A percentile compares a stretch with the other conserved stretches of the same genome.
phyloP scores from a whole-genome alignment of 2,888 invertebrate genomes.

The Poecilobothrus nobilitatus region DNA sequence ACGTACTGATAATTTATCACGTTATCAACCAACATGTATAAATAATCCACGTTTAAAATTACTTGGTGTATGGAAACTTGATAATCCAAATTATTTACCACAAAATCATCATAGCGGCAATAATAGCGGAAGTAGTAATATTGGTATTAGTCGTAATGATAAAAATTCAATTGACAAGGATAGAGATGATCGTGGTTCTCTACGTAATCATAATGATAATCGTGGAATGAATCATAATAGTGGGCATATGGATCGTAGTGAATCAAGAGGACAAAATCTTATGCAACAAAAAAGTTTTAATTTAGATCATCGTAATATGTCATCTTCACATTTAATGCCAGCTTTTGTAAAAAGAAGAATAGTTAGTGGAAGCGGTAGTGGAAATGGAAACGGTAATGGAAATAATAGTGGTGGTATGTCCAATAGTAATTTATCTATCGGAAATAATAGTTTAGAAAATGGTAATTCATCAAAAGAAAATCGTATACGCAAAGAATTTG shows the following conservation, averaged over 20 bases:
- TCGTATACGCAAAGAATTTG: conserved; percentile 61
- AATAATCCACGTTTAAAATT: conserved; percentile 43
- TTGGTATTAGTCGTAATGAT: conserved; percentile 26
- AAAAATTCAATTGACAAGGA: conserved; percentile 12
- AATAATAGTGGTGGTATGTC: conserved; percentile 21
- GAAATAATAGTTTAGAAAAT: conserved; percentile 17
- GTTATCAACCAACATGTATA: conserved; percentile 61
- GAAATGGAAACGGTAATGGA: conserved; percentile 8
- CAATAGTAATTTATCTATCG: conserved; percentile 43
- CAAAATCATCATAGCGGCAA: conserved; percentile 22
- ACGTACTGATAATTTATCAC: conserved; percentile 60
- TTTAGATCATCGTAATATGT: conserved; percentile 40
- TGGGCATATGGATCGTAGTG: conserved; percentile 14
- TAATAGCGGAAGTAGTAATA: conserved; percentile 25
- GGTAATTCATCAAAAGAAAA: conserved; percentile 52
- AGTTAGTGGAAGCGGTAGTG: conserved; percentile 17
- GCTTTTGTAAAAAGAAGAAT: conserved; percentile 40
- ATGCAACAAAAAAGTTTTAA: conserved; percentile 25
- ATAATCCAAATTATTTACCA: conserved; percentile 48
- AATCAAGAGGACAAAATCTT: conserved; percentile 14
- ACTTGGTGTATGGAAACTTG: conserved; percentile 46
- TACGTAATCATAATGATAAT: conserved; percentile 12
- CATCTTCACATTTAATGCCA: conserved; percentile 42
- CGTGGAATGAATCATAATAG: conserved; percentile 12
- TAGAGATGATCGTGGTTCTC: conserved; percentile 6